phyloP scores from a whole-genome alignment of 2,888 invertebrate genomes.

The Melanchra persicariae region DNA sequence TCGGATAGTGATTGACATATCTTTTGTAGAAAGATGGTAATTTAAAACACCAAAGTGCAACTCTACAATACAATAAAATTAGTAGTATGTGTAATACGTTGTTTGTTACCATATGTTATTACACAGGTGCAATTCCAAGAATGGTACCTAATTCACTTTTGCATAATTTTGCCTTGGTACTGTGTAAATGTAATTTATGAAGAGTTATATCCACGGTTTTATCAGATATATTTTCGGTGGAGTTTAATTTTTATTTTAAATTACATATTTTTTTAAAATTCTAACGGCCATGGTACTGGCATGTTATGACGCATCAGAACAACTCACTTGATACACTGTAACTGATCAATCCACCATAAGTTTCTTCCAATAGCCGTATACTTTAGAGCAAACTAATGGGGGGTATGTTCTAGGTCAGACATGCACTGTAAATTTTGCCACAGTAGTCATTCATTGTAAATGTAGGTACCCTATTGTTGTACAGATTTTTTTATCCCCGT shows the following conservation, averaged over 20 bases:
- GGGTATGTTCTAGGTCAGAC: slow-evolving; percentile 60
- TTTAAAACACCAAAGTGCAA: slow-evolving; percentile 90
- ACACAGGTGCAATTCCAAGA: slow-evolving; percentile 84
- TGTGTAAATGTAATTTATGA: slow-evolving; percentile 69
- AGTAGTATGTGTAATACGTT: slow-evolving; percentile 77
- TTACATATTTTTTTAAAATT: slow-evolving; percentile 47
- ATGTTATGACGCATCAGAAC: slow-evolving; percentile 50
- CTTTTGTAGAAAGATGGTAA: slow-evolving; percentile 83
- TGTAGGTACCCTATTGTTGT: slow-evolving; percentile 84
- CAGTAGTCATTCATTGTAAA: slow-evolving; percentile 80
- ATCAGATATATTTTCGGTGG: slow-evolving; percentile 56
- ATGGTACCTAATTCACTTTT: slow-evolving; percentile 76
- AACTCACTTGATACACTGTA: slow-evolving; percentile 44
- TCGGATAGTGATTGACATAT: slow-evolving; percentile 97
- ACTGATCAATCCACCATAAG: slow-evolving; percentile 47
- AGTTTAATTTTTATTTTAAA: slow-evolving; percentile 46
- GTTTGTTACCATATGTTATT: slow-evolving; percentile 81
- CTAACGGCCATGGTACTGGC: slow-evolving; percentile 48
- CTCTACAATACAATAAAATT: slow-evolving; percentile 88
- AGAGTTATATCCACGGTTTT: slow-evolving; percentile 62
- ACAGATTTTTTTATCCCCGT: slow-evolving; percentile 81
- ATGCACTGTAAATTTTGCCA: slow-evolving; percentile 83
- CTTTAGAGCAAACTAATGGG: slow-evolving; percentile 40
- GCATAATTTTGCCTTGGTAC: slow-evolving; percentile 74
- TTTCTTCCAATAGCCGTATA: slow-evolving; percentile 49